Evolutionary conservation across 2,113 vertebrate species (phyloP).

Genomic region (Rhinopomastus cyanomelas): DNA sequence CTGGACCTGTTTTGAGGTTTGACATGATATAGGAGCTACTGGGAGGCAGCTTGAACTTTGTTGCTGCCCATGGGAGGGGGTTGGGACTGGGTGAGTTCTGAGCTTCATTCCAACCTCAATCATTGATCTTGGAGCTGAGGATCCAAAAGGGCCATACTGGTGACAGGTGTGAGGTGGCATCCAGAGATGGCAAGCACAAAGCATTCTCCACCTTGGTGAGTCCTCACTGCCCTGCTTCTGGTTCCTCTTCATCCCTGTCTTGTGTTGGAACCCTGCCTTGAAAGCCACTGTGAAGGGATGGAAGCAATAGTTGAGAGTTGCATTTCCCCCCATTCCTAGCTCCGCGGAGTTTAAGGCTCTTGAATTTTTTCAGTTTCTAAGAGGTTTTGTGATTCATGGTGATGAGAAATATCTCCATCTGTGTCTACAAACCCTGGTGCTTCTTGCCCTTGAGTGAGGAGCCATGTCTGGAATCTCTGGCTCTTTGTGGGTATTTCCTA

Average conservation of each 20-base stretch:
- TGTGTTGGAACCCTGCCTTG: not conserved
- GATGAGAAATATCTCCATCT: not conserved
- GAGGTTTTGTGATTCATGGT: not conserved
- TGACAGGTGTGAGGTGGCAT: too few relatives aligned
- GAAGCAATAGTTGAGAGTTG: accelerated
- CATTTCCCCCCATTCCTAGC: not conserved
- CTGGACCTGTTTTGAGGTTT: accelerated
- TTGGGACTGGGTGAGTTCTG: too few relatives aligned
- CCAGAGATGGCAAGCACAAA: not conserved
- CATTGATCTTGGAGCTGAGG: not conserved
- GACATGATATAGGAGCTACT: not conserved
- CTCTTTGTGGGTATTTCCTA: not conserved
- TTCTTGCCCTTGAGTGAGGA: accelerated
- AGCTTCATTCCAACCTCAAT: too few relatives aligned
- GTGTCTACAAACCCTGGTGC: too few relatives aligned
- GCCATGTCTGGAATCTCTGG: not conserved
- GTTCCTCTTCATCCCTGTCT: not conserved
- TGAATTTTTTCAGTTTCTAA: not conserved
- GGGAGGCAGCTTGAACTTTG: not conserved
- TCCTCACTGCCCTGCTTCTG: not conserved
- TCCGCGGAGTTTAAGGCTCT: not conserved
- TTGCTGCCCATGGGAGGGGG: too few relatives aligned
- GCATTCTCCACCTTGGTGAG: not conserved
- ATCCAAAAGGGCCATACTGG: not conserved
- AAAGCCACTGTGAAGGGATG: not conserved